Base-by-base conservation (phyloP, 2,888 invertebrate genomes). In the Tetragonula carbonaria region DNA sequence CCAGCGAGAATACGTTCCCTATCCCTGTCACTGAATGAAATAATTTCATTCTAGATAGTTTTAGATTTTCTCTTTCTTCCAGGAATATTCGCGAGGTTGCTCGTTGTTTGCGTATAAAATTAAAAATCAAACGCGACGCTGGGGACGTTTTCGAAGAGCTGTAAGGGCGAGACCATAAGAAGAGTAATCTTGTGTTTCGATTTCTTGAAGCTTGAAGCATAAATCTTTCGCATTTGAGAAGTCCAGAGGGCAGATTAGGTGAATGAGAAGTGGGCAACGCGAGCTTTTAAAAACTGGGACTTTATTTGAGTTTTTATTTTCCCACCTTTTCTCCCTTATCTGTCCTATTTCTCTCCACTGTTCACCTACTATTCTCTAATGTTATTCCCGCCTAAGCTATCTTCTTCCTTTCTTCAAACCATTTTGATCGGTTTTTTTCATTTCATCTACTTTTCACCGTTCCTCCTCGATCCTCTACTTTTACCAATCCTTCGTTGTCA, bases 131-230 rank as follows among this genome's bases (percentile, higher is more conserved):
- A 28, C 16, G 62, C 28, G 62, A 28, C 23, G 14, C 23, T 3
- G 62, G 18, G 4, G 0, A 21, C 21, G 4, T 21, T 18, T 33
- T 11, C 33, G 18, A 18, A 63, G 4, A 33, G 21, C 21, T 13
- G 2, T 5, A 5, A 21, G n/a, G 14, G 3, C 1, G 38, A 66
- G n/a, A 66, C 2, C 1, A 0, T 14, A n/a, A 13, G 2, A 0
- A 4, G 11, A 38, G 38, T 13, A 13, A n/a, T 2, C n/a, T 0
- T 33, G 63, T 4, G 28, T 28, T 28, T 11, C 4, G 28, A 3
- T 18, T 62, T 62, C 28, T 18, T 28, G 14, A 62, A 28, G 28
- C 28, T 28, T 6, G 2, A 1, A 50, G 45, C 11, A 59, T 45
- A 59, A 72, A 45, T 18, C 23, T 23, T 28, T 13, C 38, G 23